These are phyloP conservation scores for Solea senegalensis DNA, from an alignment of 2,113 vertebrate genomes.

Conservation along the genomic window DNA sequence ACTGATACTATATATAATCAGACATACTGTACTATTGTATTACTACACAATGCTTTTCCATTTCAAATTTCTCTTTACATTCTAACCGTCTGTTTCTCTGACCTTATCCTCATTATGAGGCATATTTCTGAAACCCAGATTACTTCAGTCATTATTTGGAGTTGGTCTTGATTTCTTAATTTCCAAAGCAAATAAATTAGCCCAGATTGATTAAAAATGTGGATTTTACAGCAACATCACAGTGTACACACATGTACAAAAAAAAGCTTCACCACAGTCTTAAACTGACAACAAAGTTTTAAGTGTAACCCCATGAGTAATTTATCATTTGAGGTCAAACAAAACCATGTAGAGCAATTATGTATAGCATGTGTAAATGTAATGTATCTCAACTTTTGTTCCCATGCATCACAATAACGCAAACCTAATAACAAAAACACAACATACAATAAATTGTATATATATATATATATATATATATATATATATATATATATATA, in stretches of 20 bases:
- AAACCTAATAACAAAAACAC: background rate
- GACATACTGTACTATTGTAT: background rate
- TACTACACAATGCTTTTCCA: background rate
- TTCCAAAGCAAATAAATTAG: too few relatives aligned
- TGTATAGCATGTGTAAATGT: slow-evolving; percentile 5
- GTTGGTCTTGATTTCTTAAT: too few relatives aligned
- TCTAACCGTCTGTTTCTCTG: background rate
- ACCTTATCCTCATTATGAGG: too few relatives aligned
- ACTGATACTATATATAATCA: background rate
- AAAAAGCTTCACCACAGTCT: too few relatives aligned
- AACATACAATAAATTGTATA: too few relatives aligned
- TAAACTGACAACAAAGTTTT: slow-evolving; percentile 14
- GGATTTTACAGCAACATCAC: too few relatives aligned
- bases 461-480: too few relatives aligned
- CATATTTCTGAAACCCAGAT: too few relatives aligned
- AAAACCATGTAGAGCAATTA: slow-evolving; percentile 5
- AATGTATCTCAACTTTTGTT: background rate
- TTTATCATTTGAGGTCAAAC: background rate
- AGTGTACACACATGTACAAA: background rate
- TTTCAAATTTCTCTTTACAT: background rate
- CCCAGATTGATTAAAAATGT: too few relatives aligned
- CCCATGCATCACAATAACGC: background rate
- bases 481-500: too few relatives aligned
- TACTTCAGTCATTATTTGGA: too few relatives aligned
- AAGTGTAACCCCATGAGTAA: too few relatives aligned